Base-by-base conservation (phyloP, 2,113 vertebrate species). In the Toxostoma redivivum region DNA sequence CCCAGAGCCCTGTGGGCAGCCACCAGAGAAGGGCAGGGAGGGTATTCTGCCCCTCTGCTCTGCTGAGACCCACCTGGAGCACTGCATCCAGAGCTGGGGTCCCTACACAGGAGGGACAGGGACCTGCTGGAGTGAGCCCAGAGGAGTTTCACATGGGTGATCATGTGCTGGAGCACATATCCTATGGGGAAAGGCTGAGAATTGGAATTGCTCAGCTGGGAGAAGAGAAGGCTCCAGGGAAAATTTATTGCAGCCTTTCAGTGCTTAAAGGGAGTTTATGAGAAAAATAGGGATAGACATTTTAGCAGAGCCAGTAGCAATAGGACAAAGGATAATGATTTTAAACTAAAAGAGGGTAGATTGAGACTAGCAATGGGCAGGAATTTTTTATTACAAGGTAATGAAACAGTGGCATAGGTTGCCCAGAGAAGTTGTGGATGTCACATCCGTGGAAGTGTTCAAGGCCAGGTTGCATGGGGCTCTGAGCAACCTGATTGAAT, bases 121-220 rank as follows among this genome's bases (percentile, higher is more conserved):
- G 22, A 70, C 9, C 5, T 65, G 45, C 0, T 14, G 7, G 9
- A 45, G 30, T 1, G 0, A 1, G 10, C 22, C 28, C 13, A 38
- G 2, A 37, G 35, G 3, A 47, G 10, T 4, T 15, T 7, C 54
- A 19, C 7, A 27, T 19, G 8, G 33, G 7, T 60, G 37, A 19
- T 27, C 22, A 67, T 11, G 14, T 14, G 4, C 9, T 51, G 22
- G 33, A 60, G 27, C 22, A 38, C 18, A 12, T 33, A 3, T 33
- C 14, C 21, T 33, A 0, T 8, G 11, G 44, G 27, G 18, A 60
- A 37, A 60, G 27, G 22, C 13, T 37, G 62, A 15, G 7, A 60
- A 14, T 12, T 37, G 33, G 33, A 11, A 12, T 51, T 33, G 6
- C 44, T 51, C 45, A 23, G 5, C 22, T 7, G 5, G 15, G 9